These are phyloP conservation scores for Morus bassanus DNA, from an alignment of 2,797 vertebrate species.

Conservation along the genomic window DNA sequence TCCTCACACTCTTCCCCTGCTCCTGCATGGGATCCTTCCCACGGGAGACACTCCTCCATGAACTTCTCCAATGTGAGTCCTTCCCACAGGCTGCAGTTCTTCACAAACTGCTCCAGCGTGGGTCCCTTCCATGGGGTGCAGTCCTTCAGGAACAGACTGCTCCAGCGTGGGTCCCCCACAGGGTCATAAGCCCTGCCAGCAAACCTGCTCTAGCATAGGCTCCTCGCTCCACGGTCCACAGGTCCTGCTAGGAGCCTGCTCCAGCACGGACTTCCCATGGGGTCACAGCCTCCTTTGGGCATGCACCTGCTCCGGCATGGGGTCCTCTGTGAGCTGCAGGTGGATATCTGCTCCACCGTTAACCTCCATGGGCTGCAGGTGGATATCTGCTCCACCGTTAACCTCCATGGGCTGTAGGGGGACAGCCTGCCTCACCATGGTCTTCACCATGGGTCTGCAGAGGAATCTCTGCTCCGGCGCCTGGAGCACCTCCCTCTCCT, in stretches of 20 bases:
- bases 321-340: background rate
- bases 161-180: background rate
- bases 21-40: background rate
- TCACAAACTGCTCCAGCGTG: fast-evolving
- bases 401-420: background rate
- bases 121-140: background rate
- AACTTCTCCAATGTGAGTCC: background rate
- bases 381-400: background rate
- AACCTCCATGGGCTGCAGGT: background rate
- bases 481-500: background rate
- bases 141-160: background rate
- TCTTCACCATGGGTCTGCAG: background rate
- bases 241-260: background rate
- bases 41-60: background rate
- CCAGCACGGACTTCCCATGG: background rate
- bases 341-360: background rate
- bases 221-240: background rate
- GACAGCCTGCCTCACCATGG: background rate
- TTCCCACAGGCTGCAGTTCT: too few species aligned
- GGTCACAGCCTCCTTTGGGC: background rate
- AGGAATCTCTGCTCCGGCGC: background rate
- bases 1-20: background rate
- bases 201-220: background rate
- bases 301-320: background rate
- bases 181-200: background rate